Evolutionary conservation across 2,888 invertebrate genomes (phyloP), one percentile per base, ranked within the genome.

Genomic region (Oegoconia quadripuncta): DNA sequence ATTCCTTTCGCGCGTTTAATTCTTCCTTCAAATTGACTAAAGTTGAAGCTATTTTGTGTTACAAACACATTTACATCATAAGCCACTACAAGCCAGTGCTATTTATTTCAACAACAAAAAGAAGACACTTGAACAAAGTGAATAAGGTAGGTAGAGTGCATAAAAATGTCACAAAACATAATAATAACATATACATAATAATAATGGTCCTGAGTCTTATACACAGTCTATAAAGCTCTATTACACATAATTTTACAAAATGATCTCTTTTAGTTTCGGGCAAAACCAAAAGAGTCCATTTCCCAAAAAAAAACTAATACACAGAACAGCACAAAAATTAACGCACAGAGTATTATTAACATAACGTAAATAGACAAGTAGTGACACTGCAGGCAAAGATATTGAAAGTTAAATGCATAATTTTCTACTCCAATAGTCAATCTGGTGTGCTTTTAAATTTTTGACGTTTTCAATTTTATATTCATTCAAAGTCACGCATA

Each of bases 191-290:
- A 48, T 48, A 55, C 37, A 52, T 59, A 63, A 66, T 64, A 65
- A 61, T 60, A 77, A 82, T 83, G 86, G 84, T 86, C 86, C 84
- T 84, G 84, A 86, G 81, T 84, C 79, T 77, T 76, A 76, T 64
- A 68, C 59, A 76, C 71, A 80, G 69, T 79, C 75, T 81, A 81
- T 79, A 78, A 84, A 84, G 83, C 82, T 80, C 73, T 73, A 74
- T 74, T 75, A 74, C 73, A 74, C 63, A 67, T 61, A 68, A 45
- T 64, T 38, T 61, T 66, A 66, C 62, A 70, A 71, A 74, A 74
- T 64, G 61, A 68, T 67, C 55, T 54, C 60, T 31, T 54, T 53
- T 52, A 57, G 54, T 46, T 46, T 13, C 34, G 20, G 16, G 15
- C n/a, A 12, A 30, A 55, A 53, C 59, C 46, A 60, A 57, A 53